Conservation (phyloP, 2,797 vertebrate genomes). For the Pagetopsis macropterus region DNA sequence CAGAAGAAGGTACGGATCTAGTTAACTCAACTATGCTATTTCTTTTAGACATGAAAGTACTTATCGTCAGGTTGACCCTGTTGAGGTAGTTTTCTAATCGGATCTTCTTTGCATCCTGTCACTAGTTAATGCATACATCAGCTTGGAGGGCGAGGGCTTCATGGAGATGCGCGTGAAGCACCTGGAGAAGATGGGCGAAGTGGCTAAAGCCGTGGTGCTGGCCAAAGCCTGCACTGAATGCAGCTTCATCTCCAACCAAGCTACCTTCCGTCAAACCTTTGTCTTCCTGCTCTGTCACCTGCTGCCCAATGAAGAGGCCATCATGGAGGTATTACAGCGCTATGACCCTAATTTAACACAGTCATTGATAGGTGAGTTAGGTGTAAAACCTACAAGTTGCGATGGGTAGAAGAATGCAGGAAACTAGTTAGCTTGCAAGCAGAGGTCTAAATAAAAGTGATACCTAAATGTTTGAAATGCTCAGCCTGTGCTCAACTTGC, state of each 20-base stretch:
- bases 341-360: background rate
- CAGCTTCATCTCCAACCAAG: slow-evolving; percentile 87
- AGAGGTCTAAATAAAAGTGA: background rate
- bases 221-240: slow-evolving; percentile 94
- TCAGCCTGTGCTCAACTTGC: slow-evolving; percentile 3
- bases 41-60: background rate
- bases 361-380: background rate
- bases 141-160: slow-evolving; percentile 94
- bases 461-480: background rate
- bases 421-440: background rate
- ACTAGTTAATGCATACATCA: slow-evolving; percentile 90
- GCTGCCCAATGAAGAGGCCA: slow-evolving; percentile 95
- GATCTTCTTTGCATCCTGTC: slow-evolving; percentile 26
- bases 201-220: slow-evolving; percentile 91
- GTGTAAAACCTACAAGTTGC: background rate
- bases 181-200: slow-evolving; percentile 94
- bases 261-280: slow-evolving; percentile 94
- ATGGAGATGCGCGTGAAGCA: slow-evolving; percentile 98
- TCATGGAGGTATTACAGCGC: slow-evolving; percentile 88
- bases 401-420: background rate
- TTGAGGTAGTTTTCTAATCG: background rate
- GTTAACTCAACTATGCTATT: background rate
- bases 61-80: background rate
- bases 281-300: slow-evolving; percentile 93
- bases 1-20: slow-evolving; percentile 88